Conservation (phyloP, 2,113 vertebrate species). For the Takifugu bimaculatus region DNA sequence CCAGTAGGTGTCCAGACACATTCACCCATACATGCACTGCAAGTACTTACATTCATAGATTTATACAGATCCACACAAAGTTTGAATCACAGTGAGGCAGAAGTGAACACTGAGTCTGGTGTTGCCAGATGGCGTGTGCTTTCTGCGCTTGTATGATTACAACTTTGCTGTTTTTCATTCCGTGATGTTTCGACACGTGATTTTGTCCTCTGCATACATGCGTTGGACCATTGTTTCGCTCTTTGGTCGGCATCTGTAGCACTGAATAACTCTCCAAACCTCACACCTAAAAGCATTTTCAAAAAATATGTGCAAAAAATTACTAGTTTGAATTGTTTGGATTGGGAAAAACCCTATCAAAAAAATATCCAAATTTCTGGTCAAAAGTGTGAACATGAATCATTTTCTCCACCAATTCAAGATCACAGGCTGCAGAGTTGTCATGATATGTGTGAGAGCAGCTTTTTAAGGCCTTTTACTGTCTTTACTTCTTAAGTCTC, state of each 20-base stretch:
- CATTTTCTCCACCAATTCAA: conserved; percentile 33
- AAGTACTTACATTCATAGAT: conserved; percentile 26
- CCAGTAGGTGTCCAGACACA: conserved; percentile 19
- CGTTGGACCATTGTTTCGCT: conserved; percentile 21
- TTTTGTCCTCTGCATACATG: conserved; percentile 40
- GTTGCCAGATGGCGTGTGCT: conserved; percentile 55
- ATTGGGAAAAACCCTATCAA: too few relatives aligned
- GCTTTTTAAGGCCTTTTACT: conserved; percentile 47
- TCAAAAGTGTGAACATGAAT: conserved; percentile 19
- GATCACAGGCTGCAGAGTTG: conserved; percentile 51
- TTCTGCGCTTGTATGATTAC: conserved; percentile 42
- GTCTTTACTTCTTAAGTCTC: conserved; percentile 46
- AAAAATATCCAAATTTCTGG: conserved; percentile 18
- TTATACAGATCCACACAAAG: conserved; percentile 14
- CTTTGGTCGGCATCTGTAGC: conserved; percentile 22
- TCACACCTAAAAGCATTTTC: too few relatives aligned
- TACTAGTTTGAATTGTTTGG: too few relatives aligned
- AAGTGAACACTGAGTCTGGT: conserved; percentile 44
- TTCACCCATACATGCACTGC: conserved; percentile 19
- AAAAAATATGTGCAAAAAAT: too few relatives aligned
- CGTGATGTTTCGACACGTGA: conserved; percentile 18
- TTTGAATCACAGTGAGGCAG: conserved; percentile 33
- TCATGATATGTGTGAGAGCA: conserved; percentile 50
- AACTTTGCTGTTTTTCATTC: conserved; percentile 43
- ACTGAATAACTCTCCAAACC: conserved; percentile 21